These are phyloP conservation scores for Brachionus calyciflorus DNA, from an alignment of 1,140 invertebrate genomes.

Conservation along the genomic window DNA sequence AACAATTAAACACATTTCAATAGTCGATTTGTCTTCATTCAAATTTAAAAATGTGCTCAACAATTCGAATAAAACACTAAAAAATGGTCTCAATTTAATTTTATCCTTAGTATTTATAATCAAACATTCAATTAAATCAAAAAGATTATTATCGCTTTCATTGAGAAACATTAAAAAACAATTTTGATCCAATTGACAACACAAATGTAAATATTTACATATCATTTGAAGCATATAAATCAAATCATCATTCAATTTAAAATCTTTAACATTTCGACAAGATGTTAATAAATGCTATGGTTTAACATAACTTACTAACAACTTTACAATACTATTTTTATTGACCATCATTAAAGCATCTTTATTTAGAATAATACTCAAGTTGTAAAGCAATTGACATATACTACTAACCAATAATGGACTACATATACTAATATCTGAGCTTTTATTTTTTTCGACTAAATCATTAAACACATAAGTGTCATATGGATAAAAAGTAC, in stretches of 20 bases:
- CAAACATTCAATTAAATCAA: slow-evolving; percentile 39
- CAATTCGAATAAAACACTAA: neutral
- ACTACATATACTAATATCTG: slow-evolving; percentile 27
- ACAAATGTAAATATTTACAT: slow-evolving; percentile 22
- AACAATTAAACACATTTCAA: slow-evolving; percentile 26
- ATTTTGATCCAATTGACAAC: slow-evolving; percentile 29
- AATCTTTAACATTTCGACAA: neutral
- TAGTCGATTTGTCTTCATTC: neutral
- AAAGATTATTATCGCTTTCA: slow-evolving; percentile 9
- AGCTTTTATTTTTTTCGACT: neutral
- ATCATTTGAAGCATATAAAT: slow-evolving; percentile 7
- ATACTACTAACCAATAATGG: slow-evolving; percentile 16
- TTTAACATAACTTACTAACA: slow-evolving; percentile 38
- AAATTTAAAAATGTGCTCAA: slow-evolving; percentile 14
- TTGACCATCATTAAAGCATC: slow-evolving; percentile 9
- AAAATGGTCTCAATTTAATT: slow-evolving; percentile 26
- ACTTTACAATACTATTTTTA: slow-evolving; percentile 13
- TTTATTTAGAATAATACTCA: slow-evolving; percentile 9
- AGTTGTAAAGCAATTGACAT: slow-evolving; percentile 12
- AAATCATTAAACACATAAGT: slow-evolving; percentile 9
- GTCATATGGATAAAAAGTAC: slow-evolving; percentile 28
- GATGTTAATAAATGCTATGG: slow-evolving; percentile 8
- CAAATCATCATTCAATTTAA: neutral
- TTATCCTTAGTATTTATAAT: neutral
- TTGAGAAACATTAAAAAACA: slow-evolving; percentile 32